Conservation (phyloP, 1,140 invertebrate species). For the Drosophila carrolli region DNA sequence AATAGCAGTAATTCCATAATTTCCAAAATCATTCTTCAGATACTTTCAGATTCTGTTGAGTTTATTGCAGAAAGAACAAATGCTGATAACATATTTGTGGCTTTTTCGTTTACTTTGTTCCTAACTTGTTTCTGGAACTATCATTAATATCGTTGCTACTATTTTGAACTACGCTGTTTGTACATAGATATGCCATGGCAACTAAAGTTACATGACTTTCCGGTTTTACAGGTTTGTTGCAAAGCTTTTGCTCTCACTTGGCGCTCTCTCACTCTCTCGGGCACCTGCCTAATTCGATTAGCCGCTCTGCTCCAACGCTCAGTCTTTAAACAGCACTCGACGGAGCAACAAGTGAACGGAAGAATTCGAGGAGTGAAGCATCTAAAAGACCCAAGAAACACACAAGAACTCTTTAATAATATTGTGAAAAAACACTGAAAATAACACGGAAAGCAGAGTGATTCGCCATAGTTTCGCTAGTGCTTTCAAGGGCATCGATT, state of each 20-base stretch:
- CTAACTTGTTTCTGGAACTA: too few species aligned
- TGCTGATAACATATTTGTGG: too few species aligned
- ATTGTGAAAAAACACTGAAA: slow-evolving; percentile 28
- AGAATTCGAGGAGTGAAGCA: slow-evolving; percentile 18
- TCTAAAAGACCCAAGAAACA: slow-evolving; percentile 16
- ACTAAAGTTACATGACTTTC: slow-evolving; percentile 68
- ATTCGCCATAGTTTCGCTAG: slow-evolving; percentile 44
- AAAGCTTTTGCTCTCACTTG: slow-evolving; percentile 36
- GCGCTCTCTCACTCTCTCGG: slow-evolving; percentile 36
- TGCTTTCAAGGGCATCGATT: slow-evolving; percentile 43
- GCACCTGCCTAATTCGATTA: slow-evolving; percentile 74
- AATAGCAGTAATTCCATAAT: not conserved
- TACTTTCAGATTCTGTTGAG: too few species aligned
- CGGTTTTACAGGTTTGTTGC: slow-evolving; percentile 70
- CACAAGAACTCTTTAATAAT: slow-evolving; percentile 19
- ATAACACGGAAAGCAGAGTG: slow-evolving; percentile 43
- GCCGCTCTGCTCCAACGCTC: slow-evolving; percentile 40
- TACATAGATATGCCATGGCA: slow-evolving; percentile 35
- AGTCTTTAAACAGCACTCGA: slow-evolving; percentile 56
- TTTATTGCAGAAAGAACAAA: too few species aligned
- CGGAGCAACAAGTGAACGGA: slow-evolving; percentile 55
- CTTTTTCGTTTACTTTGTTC: too few species aligned
- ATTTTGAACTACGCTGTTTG: not conserved
- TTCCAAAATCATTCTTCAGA: not conserved
- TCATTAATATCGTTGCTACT: not conserved